Base-by-base conservation (phyloP, 1,140 invertebrate species). In the Drosophila ogumai region DNA sequence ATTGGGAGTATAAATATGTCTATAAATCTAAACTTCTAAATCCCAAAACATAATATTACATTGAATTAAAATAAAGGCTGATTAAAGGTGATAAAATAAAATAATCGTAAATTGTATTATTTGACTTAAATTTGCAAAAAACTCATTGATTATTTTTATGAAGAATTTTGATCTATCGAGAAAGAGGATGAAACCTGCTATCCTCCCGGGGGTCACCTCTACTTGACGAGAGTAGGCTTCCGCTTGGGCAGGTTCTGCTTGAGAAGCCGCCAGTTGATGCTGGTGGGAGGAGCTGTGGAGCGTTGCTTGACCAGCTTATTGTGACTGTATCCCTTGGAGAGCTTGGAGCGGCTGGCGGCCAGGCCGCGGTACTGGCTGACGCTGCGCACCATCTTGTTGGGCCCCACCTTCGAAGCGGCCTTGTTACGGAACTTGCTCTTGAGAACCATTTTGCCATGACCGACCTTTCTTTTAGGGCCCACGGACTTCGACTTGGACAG, bases 231-330 rank as follows among this genome's bases (percentile, higher is more conserved):
- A n/a, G 50, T 15, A 1, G 38, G 34, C 19, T 55, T 55, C 3
- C 55, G 69, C 36, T 63, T 67, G 44, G 85, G 85, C 46, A 90
- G 13, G 32, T 90, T 90, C 13, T 44, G 43, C 28, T 90, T 90
- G 3, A 90, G 63, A 7, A 90, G 75, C 25, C 47, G 50, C 85
- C 85, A 90, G 40, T 88, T 90, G 31, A 90, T 90, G 60, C 80
- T 90, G 17, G 61, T 64, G 12, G 77, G 76, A 1, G 40, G 12
- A 2, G 47, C 17, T 0, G 10, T 13, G 17, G 31, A 9, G 2
- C 66, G 60, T 8, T 50, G 63, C 17, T 59, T 76, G 34, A n/a
- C 41, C 28, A 56, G 50, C 47, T 81, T 81, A 19, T 65, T 79
- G 0, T 22, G 59, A 38, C 77, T 79, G 3, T 17, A 28, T 5